Evolutionary conservation across 1,140 invertebrate genomes (phyloP).

Genomic region (Parasteatoda tepidariorum): DNA sequence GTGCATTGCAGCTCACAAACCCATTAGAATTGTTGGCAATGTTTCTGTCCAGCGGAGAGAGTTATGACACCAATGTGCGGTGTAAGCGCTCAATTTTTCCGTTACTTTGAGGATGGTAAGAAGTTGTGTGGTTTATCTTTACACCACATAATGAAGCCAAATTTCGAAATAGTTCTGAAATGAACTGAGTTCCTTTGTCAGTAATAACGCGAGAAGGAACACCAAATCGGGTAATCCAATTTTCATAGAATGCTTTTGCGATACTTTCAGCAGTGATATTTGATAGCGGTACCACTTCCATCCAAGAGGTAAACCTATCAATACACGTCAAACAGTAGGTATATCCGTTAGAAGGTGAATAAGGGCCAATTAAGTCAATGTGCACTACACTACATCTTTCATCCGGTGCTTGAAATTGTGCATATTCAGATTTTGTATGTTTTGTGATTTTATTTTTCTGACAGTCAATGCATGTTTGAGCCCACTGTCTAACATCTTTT

Average conservation of each 20-base stretch:
- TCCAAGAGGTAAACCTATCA: slow-evolving; percentile 69
- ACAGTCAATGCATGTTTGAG: slow-evolving; percentile 24
- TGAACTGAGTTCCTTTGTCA: slow-evolving; percentile 70
- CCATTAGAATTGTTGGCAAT: slow-evolving; percentile 68
- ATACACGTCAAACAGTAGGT: slow-evolving; percentile 69
- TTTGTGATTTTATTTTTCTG: slow-evolving; percentile 43
- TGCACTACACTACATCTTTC: slow-evolving; percentile 69
- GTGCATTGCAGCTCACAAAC: slow-evolving; percentile 63
- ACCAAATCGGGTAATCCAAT: slow-evolving; percentile 67
- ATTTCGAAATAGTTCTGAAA: slow-evolving; percentile 42
- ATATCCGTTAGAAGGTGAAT: slow-evolving; percentile 66
- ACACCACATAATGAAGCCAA: neutral
- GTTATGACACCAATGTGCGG: slow-evolving; percentile 19
- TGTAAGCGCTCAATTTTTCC: slow-evolving; percentile 64
- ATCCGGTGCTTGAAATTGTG: neutral
- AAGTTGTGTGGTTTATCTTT: neutral
- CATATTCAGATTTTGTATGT: slow-evolving; percentile 48
- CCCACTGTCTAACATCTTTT: neutral
- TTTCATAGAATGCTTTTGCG: slow-evolving; percentile 64
- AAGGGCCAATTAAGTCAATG: slow-evolving; percentile 71
- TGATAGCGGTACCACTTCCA: slow-evolving; percentile 67
- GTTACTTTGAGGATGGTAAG: slow-evolving; percentile 66
- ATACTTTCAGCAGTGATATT: slow-evolving; percentile 67
- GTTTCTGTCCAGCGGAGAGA: slow-evolving; percentile 64
- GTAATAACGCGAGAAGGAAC: slow-evolving; percentile 64